These are phyloP conservation scores for Caenorhabditis wallacei DNA, from an alignment of 2,888 invertebrate species.

Conservation along the genomic window DNA sequence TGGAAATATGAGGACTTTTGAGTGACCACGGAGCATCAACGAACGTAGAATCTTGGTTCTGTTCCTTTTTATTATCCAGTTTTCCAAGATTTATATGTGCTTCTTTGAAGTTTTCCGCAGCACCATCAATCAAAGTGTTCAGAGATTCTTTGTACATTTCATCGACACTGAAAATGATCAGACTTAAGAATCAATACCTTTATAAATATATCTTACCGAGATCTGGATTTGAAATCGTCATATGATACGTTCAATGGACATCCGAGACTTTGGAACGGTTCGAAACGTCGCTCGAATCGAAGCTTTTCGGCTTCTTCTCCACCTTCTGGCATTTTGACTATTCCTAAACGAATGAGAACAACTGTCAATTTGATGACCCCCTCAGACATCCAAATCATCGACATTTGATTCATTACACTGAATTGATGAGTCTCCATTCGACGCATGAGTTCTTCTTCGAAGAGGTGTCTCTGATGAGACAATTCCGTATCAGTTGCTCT, in stretches of 20 bases:
- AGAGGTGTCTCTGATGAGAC: neutral
- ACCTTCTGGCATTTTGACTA: slow-evolving; percentile 61
- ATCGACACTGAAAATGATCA: slow-evolving; percentile 34
- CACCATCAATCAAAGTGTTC: slow-evolving; percentile 4
- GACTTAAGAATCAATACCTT: neutral
- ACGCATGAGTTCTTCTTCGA: slow-evolving; percentile 11
- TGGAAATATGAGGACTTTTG: slow-evolving; percentile 15
- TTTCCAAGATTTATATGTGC: neutral
- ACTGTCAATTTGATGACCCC: slow-evolving; percentile 56
- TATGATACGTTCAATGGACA: slow-evolving; percentile 61
- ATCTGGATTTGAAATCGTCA: slow-evolving; percentile 38
- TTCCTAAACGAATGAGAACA: slow-evolving; percentile 51
- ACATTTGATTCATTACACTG: slow-evolving; percentile 25
- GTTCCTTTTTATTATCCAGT: slow-evolving; percentile 9
- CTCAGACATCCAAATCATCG: slow-evolving; percentile 21
- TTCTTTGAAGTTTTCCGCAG: neutral
- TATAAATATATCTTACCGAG: slow-evolving; percentile 11
- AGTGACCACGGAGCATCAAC: slow-evolving; percentile 5
- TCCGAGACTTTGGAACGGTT: slow-evolving; percentile 55
- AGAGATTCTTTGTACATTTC: slow-evolving; percentile 7
- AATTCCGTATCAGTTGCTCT: too few relatives aligned
- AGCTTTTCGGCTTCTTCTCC: slow-evolving; percentile 60
- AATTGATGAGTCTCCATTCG: slow-evolving; percentile 6
- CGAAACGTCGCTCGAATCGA: slow-evolving; percentile 69
- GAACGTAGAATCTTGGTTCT: slow-evolving; percentile 25